phyloP scores from a whole-genome alignment of 2,113 vertebrate species.

The Gorsachius goisagi region DNA sequence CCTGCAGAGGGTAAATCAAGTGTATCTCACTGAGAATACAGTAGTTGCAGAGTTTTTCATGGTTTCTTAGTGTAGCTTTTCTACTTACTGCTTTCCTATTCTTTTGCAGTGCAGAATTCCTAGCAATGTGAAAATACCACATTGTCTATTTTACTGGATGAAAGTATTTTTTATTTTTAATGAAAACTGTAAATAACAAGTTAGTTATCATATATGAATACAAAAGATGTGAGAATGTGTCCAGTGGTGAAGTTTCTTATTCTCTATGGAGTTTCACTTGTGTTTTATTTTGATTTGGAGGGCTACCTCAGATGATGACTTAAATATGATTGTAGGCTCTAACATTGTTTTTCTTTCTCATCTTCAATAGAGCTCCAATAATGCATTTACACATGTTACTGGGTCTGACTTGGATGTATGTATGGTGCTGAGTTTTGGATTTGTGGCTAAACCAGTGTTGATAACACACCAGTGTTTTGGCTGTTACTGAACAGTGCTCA shows the following conservation, averaged over 20 bases:
- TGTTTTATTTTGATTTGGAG: neutral
- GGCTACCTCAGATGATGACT: neutral
- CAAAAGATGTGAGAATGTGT: neutral
- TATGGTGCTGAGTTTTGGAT: neutral
- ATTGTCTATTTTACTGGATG: neutral
- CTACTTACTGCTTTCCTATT: neutral
- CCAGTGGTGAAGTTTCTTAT: neutral
- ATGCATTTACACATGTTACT: accelerated
- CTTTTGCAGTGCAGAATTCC: neutral
- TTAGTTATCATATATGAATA: neutral
- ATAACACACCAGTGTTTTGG: neutral
- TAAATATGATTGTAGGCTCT: neutral
- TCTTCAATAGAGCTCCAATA: neutral
- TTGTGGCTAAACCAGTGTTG: neutral
- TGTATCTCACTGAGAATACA: neutral
- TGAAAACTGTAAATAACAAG: neutral
- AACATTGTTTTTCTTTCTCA: neutral
- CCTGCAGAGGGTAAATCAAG: neutral
- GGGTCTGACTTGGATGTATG: neutral
- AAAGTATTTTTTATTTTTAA: neutral
- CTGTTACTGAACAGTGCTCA: neutral
- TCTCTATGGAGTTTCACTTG: neutral
- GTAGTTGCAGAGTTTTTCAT: neutral
- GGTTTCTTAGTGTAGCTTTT: neutral
- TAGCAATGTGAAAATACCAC: neutral